phyloP scores from a whole-genome alignment of 2,888 invertebrate species.

The Euclidia mi region DNA sequence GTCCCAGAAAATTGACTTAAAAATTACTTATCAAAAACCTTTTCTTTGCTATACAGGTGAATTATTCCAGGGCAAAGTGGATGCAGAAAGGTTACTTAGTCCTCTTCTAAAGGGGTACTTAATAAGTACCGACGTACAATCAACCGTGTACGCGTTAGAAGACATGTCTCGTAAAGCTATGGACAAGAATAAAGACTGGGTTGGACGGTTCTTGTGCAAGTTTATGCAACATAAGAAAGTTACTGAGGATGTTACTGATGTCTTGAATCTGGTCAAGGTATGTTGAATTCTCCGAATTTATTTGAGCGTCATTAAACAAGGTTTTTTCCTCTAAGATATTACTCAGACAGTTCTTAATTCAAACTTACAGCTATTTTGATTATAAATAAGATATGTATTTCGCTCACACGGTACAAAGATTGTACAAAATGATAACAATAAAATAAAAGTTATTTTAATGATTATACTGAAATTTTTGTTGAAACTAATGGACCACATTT shows the following conservation, averaged over 20 bases:
- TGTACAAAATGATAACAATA: too few relatives aligned
- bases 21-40: background rate
- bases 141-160: slow-evolving; percentile 84
- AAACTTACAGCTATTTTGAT: too few relatives aligned
- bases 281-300: too few relatives aligned
- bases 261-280: slow-evolving; percentile 83
- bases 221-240: slow-evolving; percentile 82
- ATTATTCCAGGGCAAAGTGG: slow-evolving; percentile 86
- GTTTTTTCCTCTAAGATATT: too few relatives aligned
- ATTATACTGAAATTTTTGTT: too few relatives aligned
- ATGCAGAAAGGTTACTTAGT: slow-evolving; percentile 82
- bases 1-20: too few relatives aligned
- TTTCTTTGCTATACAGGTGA: slow-evolving; percentile 70
- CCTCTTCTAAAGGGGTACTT: slow-evolving; percentile 85
- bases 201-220: slow-evolving; percentile 88
- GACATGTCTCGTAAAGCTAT: slow-evolving; percentile 78
- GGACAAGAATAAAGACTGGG: slow-evolving; percentile 87
- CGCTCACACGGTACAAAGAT: too few relatives aligned
- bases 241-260: slow-evolving; percentile 74
- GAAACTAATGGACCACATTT: too few relatives aligned
- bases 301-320: too few relatives aligned
- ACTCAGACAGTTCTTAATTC: too few relatives aligned
- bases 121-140: slow-evolving; percentile 81
- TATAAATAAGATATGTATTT: too few relatives aligned
- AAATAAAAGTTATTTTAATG: too few relatives aligned